These are phyloP conservation scores for Microchirus variegatus DNA, from an alignment of 2,797 vertebrate species.

Conservation along the genomic window DNA sequence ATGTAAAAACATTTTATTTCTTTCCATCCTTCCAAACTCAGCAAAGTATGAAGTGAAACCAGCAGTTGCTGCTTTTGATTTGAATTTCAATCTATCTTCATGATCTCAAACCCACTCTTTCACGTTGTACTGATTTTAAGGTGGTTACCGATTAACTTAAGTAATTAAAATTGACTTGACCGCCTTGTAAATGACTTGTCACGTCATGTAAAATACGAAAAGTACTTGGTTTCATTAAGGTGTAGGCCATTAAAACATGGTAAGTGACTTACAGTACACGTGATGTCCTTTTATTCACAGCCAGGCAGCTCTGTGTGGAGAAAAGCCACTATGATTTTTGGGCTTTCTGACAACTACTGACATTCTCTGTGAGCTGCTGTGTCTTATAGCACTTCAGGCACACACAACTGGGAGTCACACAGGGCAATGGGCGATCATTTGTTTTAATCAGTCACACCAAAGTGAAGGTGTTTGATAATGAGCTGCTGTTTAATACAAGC, in stretches of 20 bases:
- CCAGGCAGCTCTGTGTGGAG: slow-evolving; percentile 45
- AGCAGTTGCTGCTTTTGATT: slow-evolving; percentile 19
- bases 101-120: slow-evolving; percentile 16
- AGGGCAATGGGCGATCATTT: not conserved
- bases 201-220: slow-evolving; percentile 46
- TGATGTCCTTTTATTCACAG: slow-evolving; percentile 38
- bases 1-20: slow-evolving; percentile 61
- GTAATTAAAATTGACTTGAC: slow-evolving; percentile 47
- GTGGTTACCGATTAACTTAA: slow-evolving; percentile 36
- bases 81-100: slow-evolving; percentile 26
- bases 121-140: slow-evolving; percentile 43
- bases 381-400: slow-evolving; percentile 31
- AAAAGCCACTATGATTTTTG: slow-evolving; percentile 52
- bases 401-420: slow-evolving; percentile 27
- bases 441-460: not conserved
- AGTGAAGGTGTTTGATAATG: not conserved
- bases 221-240: slow-evolving; percentile 50
- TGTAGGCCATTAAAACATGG: slow-evolving; percentile 48
- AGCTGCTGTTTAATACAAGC: not conserved
- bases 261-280: slow-evolving; percentile 35
- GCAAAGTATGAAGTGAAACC: slow-evolving; percentile 44
- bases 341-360: slow-evolving; percentile 56
- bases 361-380: slow-evolving; percentile 39
- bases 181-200: slow-evolving; percentile 37
- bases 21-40: slow-evolving; percentile 44